A percentile compares a stretch with the other conserved stretches of the same genome.
These are phyloP conservation scores for Myotis brandtii DNA, from an alignment of 2,113 vertebrate genomes.

Conservation along the genomic window DNA sequence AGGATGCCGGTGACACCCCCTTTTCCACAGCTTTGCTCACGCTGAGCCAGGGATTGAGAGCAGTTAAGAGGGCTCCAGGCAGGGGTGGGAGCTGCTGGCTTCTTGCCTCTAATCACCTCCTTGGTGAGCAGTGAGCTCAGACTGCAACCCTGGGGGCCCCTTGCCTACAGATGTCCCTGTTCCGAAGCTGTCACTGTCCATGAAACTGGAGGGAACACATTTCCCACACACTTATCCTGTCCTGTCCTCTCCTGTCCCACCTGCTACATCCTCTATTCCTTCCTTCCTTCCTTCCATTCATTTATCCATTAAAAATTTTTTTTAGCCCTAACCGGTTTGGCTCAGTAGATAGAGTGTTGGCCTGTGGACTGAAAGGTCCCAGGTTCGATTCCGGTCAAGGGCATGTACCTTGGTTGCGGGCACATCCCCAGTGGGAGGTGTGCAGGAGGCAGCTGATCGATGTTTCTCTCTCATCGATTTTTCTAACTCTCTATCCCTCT, in stretches of 20 bases:
- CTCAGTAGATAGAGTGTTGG: no score
- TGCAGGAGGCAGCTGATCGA: no score
- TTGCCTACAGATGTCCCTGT: not conserved
- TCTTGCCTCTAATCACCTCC: not conserved
- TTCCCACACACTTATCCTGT: not conserved
- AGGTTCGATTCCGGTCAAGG: no score
- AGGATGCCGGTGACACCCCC: not conserved
- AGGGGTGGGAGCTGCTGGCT: not conserved
- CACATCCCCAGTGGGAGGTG: no score
- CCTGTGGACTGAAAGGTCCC: no score
- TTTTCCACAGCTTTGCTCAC: not conserved
- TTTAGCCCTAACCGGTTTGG: no score
- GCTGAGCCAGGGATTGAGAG: accelerated
- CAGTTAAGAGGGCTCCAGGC: no score
- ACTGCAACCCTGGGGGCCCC: not conserved
- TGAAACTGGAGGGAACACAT: not conserved
- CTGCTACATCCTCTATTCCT: accelerated
- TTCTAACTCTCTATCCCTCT: no score
- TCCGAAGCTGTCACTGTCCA: not conserved
- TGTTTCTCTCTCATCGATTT: no score
- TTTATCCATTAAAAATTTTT: not conserved
- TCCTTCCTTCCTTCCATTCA: no score
- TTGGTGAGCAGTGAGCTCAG: not conserved
- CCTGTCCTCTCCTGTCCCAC: no score
- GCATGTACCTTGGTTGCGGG: no score